Evolutionary conservation across 1,140 invertebrate species (phyloP), one percentile per base, ranked within the genome.

Genomic region (roundworm (Caenorhabditis elegans)): DNA sequence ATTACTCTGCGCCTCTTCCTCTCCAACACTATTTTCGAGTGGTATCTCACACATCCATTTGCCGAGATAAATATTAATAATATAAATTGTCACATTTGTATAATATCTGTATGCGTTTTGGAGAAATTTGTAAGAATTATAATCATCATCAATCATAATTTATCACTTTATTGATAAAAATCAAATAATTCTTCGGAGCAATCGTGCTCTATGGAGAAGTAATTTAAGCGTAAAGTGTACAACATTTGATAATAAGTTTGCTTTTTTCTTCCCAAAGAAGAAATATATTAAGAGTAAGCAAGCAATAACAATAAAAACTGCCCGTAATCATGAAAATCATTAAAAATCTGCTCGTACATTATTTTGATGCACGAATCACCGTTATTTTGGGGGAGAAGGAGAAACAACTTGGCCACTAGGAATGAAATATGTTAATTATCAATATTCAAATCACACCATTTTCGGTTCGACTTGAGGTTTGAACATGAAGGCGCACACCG

Each of bases 401-500:
- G n/a, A n/a, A n/a, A n/a, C n/a, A 70, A 43, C 5, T 70, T 70
- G 60, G 60, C 60, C 34, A 70, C 34, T 70, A 70, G 10, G 13
- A 55, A 17, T 10, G 55, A 36, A 60, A 60, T 60, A 17, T 10
- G 17, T 17, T 10, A 70, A 79, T 65, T 8, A 60, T 65, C 3
- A 13, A 46, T 19, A 65, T 2, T 10, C 22, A 39, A 13, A 28
- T 65, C 39, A 79, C 4, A 79, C 78, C 34, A 79, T 55, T 17
- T 70, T 55, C 15, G 78, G 78, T 13, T 79, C 78, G 11, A 60
- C 34, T 3, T 81, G 49, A 26, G 80, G 80, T 34, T 60, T 60
- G 24, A 81, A 81, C 28, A 81, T 60, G 43, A 81, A 77, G 6
- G 80, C 80, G 26, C 80, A 81, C 5, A 81, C 80, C 10, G 80